phyloP scores from a whole-genome alignment of 2,888 invertebrate genomes.

The Lysandra coridon region DNA sequence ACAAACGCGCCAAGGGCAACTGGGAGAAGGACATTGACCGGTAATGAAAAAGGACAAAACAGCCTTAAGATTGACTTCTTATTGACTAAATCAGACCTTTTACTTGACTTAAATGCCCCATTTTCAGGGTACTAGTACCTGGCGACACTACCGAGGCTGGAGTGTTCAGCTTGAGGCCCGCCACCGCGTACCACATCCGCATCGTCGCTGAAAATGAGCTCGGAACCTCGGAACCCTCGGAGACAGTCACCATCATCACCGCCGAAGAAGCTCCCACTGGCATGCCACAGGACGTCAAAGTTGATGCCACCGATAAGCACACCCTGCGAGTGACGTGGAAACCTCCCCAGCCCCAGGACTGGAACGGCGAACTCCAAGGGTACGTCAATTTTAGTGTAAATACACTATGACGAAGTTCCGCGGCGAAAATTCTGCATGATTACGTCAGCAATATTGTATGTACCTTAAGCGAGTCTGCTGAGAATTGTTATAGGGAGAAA shows the following conservation, averaged over 20 bases:
- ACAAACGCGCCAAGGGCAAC: slow-evolving; percentile 88
- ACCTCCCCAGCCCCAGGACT: slow-evolving; percentile 92
- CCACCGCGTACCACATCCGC: slow-evolving; percentile 95
- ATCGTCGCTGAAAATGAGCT: slow-evolving; percentile 97
- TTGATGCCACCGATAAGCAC: slow-evolving; percentile 93
- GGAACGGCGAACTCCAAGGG: slow-evolving; percentile 93
- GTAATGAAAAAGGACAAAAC: slow-evolving; percentile 42
- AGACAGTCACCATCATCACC: slow-evolving; percentile 96
- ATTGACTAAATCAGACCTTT: not conserved
- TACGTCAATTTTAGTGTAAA: slow-evolving; percentile 41
- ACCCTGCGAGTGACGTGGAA: slow-evolving; percentile 94
- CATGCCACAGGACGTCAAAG: slow-evolving; percentile 90
- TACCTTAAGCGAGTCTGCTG: too few relatives aligned
- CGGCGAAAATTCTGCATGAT: too few relatives aligned
- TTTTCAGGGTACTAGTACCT: slow-evolving; percentile 88
- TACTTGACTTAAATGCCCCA: not conserved
- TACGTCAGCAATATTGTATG: too few relatives aligned
- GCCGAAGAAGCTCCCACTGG: slow-evolving; percentile 95
- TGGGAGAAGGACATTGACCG: slow-evolving; percentile 90
- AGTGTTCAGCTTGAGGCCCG: slow-evolving; percentile 92
- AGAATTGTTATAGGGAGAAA: too few relatives aligned
- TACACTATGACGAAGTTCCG: too few relatives aligned
- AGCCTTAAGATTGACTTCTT: not conserved
- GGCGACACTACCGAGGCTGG: slow-evolving; percentile 94
- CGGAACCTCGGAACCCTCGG: slow-evolving; percentile 95